These are phyloP conservation scores for Prolemur simus DNA, from an alignment of 2,113 vertebrate genomes.

Conservation along the genomic window DNA sequence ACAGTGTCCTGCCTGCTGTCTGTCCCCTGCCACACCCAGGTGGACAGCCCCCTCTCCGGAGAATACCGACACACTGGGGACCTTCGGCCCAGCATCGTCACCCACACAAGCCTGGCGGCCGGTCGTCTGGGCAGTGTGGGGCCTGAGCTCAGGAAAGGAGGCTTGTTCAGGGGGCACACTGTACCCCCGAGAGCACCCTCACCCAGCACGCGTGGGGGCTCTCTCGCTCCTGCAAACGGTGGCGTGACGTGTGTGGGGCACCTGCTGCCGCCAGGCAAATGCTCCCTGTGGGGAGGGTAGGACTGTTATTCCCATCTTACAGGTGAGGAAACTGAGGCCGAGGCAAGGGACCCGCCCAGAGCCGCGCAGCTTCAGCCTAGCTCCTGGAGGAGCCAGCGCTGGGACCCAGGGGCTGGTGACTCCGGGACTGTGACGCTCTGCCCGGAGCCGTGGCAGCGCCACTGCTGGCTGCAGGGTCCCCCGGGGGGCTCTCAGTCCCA, in stretches of 20 bases:
- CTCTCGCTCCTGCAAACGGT: no score
- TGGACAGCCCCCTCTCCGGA: no score
- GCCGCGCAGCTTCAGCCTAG: rapidly evolving
- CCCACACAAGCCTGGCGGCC: not conserved
- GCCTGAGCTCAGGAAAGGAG: not conserved
- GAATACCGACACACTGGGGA: not conserved
- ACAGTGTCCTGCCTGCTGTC: not conserved
- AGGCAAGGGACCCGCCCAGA: not conserved
- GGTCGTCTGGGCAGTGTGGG: not conserved
- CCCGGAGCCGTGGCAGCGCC: rapidly evolving
- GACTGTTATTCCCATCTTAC: not conserved
- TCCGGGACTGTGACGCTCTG: rapidly evolving
- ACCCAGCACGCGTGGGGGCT: not conserved
- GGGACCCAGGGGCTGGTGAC: not conserved
- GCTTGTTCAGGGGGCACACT: not conserved
- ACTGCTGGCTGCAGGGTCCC: rapidly evolving
- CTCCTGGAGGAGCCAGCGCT: rapidly evolving
- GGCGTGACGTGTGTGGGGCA: rapidly evolving
- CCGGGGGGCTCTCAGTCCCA: not conserved
- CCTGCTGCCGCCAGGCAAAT: not conserved
- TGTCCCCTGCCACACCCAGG: not conserved
- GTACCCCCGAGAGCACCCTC: not conserved
- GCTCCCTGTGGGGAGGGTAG: not conserved
- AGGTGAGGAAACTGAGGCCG: not conserved
- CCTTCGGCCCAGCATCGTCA: not conserved